A percentile compares a stretch with the other conserved stretches of the same genome.
Evolutionary conservation across 2,113 vertebrate genomes (phyloP).

Genomic region (Melanotaenia duboulayi): DNA sequence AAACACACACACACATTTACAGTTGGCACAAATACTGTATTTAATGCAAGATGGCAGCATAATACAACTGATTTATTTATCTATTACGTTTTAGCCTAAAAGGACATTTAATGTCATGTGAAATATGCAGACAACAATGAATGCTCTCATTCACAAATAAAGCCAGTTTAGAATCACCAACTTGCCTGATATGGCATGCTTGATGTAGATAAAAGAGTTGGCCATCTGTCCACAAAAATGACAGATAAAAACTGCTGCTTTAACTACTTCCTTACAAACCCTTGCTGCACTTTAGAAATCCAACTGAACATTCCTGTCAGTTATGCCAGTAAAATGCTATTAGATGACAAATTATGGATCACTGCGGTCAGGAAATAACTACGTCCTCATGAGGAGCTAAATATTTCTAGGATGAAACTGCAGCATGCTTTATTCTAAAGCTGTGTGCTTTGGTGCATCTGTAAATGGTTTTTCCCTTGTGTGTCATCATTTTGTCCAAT

Average conservation of each 20-base stretch:
- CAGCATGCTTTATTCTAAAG: neutral
- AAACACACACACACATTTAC: slow-evolving; percentile 20
- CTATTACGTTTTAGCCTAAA: neutral
- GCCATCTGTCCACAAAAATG: neutral
- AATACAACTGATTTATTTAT: slow-evolving; percentile 10
- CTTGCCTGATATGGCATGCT: neutral
- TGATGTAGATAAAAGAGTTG: too few relatives aligned
- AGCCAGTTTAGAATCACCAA: neutral
- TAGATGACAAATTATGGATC: slow-evolving; percentile 45
- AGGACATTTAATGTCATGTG: neutral
- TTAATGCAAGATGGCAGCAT: slow-evolving; percentile 2
- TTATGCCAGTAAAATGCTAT: slow-evolving; percentile 45
- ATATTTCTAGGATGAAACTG: slow-evolving; percentile 5
- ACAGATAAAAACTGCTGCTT: neutral
- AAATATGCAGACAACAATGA: neutral
- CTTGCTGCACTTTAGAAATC: neutral
- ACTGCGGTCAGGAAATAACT: slow-evolving; percentile 12
- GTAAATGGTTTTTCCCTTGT: neutral
- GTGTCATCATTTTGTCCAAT: slow-evolving; percentile 6
- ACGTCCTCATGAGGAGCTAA: neutral
- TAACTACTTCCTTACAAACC: too few relatives aligned
- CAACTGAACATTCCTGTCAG: slow-evolving; percentile 21
- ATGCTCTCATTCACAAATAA: neutral
- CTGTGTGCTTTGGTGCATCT: neutral
- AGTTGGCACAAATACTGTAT: neutral